phyloP scores from a whole-genome alignment of 2,797 vertebrate genomes.

The Labeo calbasu region DNA sequence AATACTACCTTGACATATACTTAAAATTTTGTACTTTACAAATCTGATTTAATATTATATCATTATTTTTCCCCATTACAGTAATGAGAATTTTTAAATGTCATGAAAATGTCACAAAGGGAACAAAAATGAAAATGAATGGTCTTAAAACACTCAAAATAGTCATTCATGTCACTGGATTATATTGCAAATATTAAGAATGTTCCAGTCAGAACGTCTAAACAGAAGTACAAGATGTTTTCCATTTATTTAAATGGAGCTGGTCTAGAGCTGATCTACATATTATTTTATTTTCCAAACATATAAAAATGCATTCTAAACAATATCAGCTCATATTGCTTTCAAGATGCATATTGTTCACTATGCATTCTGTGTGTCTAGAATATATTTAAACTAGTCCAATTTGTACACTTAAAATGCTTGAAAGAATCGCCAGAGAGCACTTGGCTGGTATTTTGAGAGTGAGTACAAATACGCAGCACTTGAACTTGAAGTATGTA shows the following conservation, averaged over 20 bases:
- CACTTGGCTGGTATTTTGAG: constrained; percentile 3
- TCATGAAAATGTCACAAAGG: background rate
- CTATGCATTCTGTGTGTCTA: background rate
- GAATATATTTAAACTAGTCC: background rate
- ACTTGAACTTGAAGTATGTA: background rate
- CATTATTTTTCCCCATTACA: background rate
- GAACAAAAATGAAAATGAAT: background rate
- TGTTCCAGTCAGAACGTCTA: background rate
- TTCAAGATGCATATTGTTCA: background rate
- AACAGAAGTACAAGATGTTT: background rate
- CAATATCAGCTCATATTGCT: background rate
- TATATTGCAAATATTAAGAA: background rate
- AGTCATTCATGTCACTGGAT: background rate
- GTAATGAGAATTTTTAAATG: background rate
- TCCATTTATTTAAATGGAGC: background rate
- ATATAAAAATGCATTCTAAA: background rate
- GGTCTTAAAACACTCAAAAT: background rate
- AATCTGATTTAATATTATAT: background rate
- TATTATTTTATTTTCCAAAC: background rate
- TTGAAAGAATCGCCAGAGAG: background rate
- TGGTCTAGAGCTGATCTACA: background rate
- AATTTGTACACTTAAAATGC: background rate
- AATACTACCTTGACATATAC: background rate
- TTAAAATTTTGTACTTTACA: background rate
- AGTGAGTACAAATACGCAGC: constrained; percentile 5